phyloP scores from a whole-genome alignment of 2,113 vertebrate species.

The Galemys pyrenaicus region DNA sequence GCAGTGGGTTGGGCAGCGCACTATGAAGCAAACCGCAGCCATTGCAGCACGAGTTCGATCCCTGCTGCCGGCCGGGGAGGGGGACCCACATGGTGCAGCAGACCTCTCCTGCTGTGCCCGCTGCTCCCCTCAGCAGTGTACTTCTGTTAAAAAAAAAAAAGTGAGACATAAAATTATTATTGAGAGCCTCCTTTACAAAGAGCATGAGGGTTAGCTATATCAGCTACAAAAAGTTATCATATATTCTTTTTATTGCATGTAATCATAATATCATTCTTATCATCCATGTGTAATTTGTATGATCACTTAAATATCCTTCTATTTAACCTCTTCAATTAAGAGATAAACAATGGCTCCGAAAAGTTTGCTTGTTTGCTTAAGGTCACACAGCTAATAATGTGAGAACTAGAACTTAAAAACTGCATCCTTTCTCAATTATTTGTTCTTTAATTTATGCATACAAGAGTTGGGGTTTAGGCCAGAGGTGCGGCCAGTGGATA shows the following conservation, averaged over 20 bases:
- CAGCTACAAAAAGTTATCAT: background rate
- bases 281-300: conserved; percentile 14
- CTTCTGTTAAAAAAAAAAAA: no score
- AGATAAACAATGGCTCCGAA: background rate
- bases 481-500: no score
- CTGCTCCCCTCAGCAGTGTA: no score
- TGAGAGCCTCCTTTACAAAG: conserved; percentile 32
- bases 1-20: no score
- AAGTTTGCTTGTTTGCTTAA: conserved; percentile 26
- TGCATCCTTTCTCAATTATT: background rate
- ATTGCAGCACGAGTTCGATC: no score
- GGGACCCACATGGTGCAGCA: no score
- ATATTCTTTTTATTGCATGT: background rate
- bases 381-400: background rate
- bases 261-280: background rate
- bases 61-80: no score
- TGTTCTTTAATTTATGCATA: background rate
- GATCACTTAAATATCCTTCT: background rate
- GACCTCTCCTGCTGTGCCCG: no score
- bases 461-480: no score
- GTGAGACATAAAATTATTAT: conserved; percentile 24
- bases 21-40: no score
- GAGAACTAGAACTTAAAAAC: background rate
- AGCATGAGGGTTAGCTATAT: background rate
- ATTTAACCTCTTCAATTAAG: background rate